These are phyloP conservation scores for Blera fallax DNA, from an alignment of 2,888 invertebrate species.

Conservation along the genomic window DNA sequence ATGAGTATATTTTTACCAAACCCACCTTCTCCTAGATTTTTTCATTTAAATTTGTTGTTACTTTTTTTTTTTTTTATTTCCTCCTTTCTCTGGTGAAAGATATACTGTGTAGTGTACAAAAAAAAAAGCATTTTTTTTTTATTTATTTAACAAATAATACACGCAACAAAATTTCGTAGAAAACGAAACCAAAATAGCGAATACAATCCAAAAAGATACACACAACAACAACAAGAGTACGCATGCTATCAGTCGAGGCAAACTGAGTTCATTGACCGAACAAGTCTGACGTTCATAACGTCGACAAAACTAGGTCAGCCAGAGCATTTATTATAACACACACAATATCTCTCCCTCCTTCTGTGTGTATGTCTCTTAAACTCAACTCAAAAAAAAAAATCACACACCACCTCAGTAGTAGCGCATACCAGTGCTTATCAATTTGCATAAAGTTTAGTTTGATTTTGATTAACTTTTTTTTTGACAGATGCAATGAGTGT, in stretches of 20 bases:
- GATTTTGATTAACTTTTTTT: not conserved
- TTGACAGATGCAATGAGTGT: constrained; percentile 32
- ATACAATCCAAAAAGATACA: constrained; percentile 4
- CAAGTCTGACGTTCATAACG: constrained; percentile 76
- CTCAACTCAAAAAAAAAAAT: not conserved
- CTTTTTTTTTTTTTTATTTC: constrained; percentile 43
- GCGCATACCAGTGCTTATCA: constrained; percentile 44
- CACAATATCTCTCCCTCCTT: constrained; percentile 16
- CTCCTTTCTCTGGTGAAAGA: constrained; percentile 5
- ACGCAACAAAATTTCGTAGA: constrained; percentile 76
- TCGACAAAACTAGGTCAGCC: constrained; percentile 77
- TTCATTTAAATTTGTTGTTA: constrained; percentile 25
- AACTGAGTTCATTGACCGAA: constrained; percentile 78
- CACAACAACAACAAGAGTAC: constrained; percentile 41
- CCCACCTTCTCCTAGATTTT: constrained; percentile 38
- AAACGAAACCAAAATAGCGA: constrained; percentile 80
- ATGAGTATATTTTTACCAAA: constrained; percentile 7
- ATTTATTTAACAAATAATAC: constrained; percentile 22
- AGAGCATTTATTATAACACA: constrained; percentile 69
- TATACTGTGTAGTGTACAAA: constrained; percentile 3
- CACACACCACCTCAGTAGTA: not conserved
- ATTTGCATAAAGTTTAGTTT: constrained; percentile 49
- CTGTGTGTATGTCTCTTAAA: not conserved
- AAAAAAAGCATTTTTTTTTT: constrained; percentile 24
- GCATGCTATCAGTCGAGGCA: constrained; percentile 69